These are phyloP conservation scores for Alectoris magna DNA, from an alignment of 2,797 vertebrate genomes.

Conservation along the genomic window DNA sequence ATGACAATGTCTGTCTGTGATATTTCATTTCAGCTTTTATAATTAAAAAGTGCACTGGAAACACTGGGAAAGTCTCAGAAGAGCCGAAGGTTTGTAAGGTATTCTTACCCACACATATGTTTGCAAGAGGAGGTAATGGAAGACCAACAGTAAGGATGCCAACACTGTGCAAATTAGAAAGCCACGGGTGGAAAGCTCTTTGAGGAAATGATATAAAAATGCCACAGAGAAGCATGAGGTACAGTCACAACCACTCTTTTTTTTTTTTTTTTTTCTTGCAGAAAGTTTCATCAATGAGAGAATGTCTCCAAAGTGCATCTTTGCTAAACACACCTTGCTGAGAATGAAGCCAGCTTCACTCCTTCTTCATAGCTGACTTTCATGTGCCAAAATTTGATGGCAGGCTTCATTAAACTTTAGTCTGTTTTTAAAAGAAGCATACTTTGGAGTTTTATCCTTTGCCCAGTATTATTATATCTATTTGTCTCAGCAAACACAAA, in stretches of 20 bases:
- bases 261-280: not conserved
- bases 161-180: not conserved
- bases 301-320: not conserved
- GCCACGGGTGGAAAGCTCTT: not conserved
- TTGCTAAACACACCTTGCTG: not conserved
- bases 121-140: not conserved
- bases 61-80: not conserved
- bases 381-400: not conserved
- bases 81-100: not conserved
- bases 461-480: not conserved
- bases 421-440: not conserved
- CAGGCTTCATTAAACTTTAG: not conserved
- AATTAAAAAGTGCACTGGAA: not conserved
- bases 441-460: not conserved
- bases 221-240: not conserved
- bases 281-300: not conserved
- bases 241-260: not conserved
- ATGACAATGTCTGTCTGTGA: not conserved
- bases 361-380: not conserved
- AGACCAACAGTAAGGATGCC: not conserved
- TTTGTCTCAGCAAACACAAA: not conserved
- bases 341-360: not conserved
- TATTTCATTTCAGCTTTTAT: slow-evolving; percentile 12
- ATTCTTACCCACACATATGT: not conserved
- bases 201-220: rapidly evolving